Percentiles rank a stretch among this genome's conserved stretches.
Conservation (phyloP, 1,140 invertebrate species). For the Leptoteleia sp. region DNA sequence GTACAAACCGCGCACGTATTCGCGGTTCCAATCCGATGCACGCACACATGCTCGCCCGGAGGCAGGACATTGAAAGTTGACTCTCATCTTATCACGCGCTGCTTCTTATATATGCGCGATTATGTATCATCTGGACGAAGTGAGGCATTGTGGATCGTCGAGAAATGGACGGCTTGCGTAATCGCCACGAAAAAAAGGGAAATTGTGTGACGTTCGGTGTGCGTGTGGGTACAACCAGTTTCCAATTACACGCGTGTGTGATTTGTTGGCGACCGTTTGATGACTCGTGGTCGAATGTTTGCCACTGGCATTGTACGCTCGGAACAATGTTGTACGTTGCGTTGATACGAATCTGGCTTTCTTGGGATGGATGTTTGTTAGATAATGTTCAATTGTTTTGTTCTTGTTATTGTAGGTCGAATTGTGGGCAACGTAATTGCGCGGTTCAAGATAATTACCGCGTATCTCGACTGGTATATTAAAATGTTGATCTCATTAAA, state of each 20-base stretch:
- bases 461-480: too few relatives aligned
- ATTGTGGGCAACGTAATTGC: too few relatives aligned
- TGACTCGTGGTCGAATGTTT: slow-evolving; percentile 1
- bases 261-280: neutral
- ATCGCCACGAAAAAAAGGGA: slow-evolving; percentile 26
- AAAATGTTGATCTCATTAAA: too few relatives aligned
- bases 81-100: slow-evolving; percentile 59
- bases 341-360: too few relatives aligned
- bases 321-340: slow-evolving; percentile 6
- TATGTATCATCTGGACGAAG: slow-evolving; percentile 47
- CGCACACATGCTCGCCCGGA: slow-evolving; percentile 20
- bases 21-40: slow-evolving; percentile 41
- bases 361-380: too few relatives aligned
- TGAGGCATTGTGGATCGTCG: slow-evolving; percentile 24
- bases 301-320: slow-evolving; percentile 2
- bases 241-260: neutral
- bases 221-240: neutral
- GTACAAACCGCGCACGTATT: slow-evolving; percentile 65
- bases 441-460: too few relatives aligned
- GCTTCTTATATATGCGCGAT: slow-evolving; percentile 48
- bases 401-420: too few relatives aligned
- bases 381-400: too few relatives aligned
- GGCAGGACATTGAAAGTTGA: slow-evolving; percentile 61
- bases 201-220: slow-evolving; percentile 12
- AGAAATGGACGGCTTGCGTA: slow-evolving; percentile 46